Conservation (phyloP, 2,113 vertebrate genomes). For the Mormoops blainvillei region DNA sequence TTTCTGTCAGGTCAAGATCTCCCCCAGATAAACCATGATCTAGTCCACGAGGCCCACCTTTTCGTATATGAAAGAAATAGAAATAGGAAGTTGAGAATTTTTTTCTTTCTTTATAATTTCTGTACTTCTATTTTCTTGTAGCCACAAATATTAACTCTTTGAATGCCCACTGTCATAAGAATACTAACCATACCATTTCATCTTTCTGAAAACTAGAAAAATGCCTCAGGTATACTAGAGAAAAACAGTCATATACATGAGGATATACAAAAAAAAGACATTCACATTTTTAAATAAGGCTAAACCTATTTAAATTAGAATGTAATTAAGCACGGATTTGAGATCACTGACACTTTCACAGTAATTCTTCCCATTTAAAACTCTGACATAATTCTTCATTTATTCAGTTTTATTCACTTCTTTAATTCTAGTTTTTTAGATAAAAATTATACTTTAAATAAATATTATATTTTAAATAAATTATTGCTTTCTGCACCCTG, state of each 20-base stretch:
- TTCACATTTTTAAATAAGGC: neutral
- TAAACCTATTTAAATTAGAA: neutral
- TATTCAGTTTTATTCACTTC: neutral
- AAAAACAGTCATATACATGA: neutral
- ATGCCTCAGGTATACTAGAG: too few species aligned
- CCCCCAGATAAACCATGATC: neutral
- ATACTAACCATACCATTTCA: neutral
- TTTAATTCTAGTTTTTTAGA: too few species aligned
- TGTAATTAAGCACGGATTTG: neutral
- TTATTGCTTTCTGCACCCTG: neutral
- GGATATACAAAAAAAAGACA: neutral
- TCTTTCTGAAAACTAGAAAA: neutral
- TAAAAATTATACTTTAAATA: constrained; percentile 12
- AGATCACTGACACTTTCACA: neutral
- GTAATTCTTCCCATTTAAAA: neutral
- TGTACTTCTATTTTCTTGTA: neutral
- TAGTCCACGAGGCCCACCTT: neutral
- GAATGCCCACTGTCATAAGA: neutral
- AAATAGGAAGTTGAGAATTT: neutral
- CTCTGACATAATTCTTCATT: neutral
- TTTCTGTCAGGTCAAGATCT: neutral
- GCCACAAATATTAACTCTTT: neutral
- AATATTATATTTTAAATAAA: neutral
- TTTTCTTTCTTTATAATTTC: neutral
- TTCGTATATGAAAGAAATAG: neutral